phyloP scores from a whole-genome alignment of 30 jellyfish, hydroid and myxozoan genomes.

The Mastigias papua region DNA sequence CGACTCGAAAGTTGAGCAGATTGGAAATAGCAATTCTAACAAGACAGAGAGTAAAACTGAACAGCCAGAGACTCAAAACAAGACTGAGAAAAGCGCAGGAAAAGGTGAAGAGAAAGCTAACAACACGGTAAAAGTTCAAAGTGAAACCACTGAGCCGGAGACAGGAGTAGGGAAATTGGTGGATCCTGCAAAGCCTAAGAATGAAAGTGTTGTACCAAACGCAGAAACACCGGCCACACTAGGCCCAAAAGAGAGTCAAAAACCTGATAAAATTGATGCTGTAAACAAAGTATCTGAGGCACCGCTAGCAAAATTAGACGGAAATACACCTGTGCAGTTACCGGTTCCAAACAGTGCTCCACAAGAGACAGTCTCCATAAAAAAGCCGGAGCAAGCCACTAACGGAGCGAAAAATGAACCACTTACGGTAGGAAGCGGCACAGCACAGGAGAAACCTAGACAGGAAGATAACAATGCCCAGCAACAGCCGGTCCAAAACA shows the following conservation, averaged over 20 bases:
- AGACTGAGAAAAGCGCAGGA: not conserved
- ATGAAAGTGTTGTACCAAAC: not conserved
- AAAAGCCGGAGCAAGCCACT: not conserved
- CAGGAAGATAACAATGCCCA: not conserved
- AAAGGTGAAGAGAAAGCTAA: not conserved
- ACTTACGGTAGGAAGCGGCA: not conserved
- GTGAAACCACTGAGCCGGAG: not conserved
- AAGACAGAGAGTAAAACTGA: not conserved
- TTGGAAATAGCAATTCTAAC: not conserved
- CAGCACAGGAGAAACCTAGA: not conserved
- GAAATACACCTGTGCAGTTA: not conserved
- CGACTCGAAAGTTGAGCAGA: not conserved
- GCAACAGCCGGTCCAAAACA: not conserved
- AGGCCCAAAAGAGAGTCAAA: not conserved
- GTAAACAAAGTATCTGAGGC: not conserved
- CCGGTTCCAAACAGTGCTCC: not conserved
- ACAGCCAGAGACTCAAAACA: not conserved
- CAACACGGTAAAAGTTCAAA: not conserved
- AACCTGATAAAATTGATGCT: not conserved
- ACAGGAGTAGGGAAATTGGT: not conserved
- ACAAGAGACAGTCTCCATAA: not conserved
- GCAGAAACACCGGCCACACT: not conserved
- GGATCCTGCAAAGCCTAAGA: slow-evolving; percentile 11
- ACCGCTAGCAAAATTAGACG: not conserved
- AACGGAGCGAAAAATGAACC: not conserved